Evolutionary conservation across 2,113 vertebrate genomes (phyloP).

Genomic region (Aegotheles bennettii): DNA sequence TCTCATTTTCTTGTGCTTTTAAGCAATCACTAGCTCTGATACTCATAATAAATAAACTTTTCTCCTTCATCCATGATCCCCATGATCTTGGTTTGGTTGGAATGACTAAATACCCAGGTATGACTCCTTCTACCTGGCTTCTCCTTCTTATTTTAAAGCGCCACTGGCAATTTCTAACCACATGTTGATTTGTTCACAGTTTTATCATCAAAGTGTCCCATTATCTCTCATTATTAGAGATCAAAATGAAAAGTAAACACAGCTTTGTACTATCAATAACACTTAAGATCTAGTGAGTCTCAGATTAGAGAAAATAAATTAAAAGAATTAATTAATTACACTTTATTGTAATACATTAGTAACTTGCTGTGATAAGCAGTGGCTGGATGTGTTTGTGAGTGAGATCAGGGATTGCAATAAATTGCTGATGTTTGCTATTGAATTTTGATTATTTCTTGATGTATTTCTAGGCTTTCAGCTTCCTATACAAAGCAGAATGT

Average conservation of each 20-base stretch:
- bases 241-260: neutral
- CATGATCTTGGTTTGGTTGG: neutral
- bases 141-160: neutral
- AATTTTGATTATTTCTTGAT: neutral
- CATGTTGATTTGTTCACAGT: neutral
- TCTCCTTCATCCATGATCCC: neutral
- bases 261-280: neutral
- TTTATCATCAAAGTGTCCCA: neutral
- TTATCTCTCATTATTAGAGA: neutral
- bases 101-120: neutral
- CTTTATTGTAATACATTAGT: neutral
- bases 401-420: neutral
- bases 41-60: neutral
- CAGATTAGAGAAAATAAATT: neutral
- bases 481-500: neutral
- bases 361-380: neutral
- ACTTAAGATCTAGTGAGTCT: neutral
- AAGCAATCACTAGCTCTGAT: neutral
- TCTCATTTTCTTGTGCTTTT: neutral
- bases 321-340: neutral
- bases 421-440: neutral
- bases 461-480: neutral
- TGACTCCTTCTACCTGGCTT: neutral
- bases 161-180: neutral
- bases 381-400: neutral